phyloP scores from a whole-genome alignment of 2,797 vertebrate genomes.

The Acanthopagrus latus region DNA sequence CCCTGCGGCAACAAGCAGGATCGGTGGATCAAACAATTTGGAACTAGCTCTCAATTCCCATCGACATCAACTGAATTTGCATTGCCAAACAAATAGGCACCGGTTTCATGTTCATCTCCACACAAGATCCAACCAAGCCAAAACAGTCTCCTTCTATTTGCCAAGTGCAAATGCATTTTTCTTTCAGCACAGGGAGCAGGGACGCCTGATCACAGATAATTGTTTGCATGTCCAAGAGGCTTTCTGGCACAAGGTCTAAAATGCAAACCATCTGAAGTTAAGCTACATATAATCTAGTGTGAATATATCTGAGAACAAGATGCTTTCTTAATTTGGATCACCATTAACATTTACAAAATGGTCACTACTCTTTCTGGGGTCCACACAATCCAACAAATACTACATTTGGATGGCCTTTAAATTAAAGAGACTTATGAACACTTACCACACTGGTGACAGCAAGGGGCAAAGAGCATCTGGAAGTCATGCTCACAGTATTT shows the following conservation, averaged over 20 bases:
- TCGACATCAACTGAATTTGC: too few relatives aligned
- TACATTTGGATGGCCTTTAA: background rate
- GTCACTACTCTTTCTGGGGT: background rate
- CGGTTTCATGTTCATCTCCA: background rate
- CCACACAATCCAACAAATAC: background rate
- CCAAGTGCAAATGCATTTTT: background rate
- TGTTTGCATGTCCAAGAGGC: background rate
- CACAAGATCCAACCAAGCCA: background rate
- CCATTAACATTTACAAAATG: background rate
- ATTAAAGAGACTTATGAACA: slow-evolving; percentile 9
- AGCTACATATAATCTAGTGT: background rate
- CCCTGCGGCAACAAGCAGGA: too few relatives aligned
- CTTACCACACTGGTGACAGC: slow-evolving; percentile 99
- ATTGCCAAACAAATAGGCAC: background rate
- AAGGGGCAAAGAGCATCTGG: slow-evolving; percentile 99
- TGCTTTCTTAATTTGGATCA: background rate
- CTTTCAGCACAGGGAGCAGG: background rate
- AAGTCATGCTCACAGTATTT: slow-evolving; percentile 99
- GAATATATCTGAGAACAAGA: background rate
- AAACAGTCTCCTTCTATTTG: background rate
- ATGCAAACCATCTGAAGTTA: background rate
- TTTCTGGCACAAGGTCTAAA: background rate
- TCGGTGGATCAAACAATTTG: too few relatives aligned
- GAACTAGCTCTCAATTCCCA: too few relatives aligned
- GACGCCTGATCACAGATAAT: background rate